Evolutionary conservation across 2,888 invertebrate genomes (phyloP).

Genomic region (Drosophila nr. perissopoda): DNA sequence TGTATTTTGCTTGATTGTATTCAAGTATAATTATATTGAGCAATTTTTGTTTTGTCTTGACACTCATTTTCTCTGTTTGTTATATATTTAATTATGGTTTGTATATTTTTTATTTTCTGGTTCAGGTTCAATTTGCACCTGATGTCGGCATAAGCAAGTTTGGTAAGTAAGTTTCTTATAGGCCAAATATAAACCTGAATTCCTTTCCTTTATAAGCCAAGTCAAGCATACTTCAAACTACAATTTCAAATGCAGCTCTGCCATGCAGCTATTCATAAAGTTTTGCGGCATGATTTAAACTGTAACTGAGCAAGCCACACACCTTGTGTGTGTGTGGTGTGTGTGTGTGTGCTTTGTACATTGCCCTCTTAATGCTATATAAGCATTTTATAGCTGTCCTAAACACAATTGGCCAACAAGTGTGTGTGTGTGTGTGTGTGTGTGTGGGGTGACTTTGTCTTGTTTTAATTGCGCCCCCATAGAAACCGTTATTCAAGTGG

Average conservation of each 20-base stretch:
- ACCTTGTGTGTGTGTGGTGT: background rate
- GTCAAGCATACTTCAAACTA: background rate
- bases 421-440: conserved; percentile 2
- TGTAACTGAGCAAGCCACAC: background rate
- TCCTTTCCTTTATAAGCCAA: background rate
- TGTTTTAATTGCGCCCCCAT: conserved; percentile 44
- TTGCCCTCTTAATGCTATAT: conserved; percentile 40
- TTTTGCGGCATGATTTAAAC: background rate
- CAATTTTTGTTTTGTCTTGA: conserved; percentile 13
- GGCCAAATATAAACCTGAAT: background rate
- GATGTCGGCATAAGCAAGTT: conserved; percentile 17
- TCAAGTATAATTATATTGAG: conserved; percentile 27
- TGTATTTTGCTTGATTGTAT: conserved; percentile 29
- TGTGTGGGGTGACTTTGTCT: conserved; percentile 10
- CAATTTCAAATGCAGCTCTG: background rate
- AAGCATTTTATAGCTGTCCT: conserved; percentile 18
- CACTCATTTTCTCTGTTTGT: conserved; percentile 5
- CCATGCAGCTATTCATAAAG: background rate
- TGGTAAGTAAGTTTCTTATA: background rate
- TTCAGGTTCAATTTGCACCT: conserved; percentile 25
- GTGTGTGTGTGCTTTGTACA: conserved; percentile 28
- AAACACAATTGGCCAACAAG: conserved; percentile 21
- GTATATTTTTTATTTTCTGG: conserved; percentile 1
- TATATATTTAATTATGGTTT: background rate
- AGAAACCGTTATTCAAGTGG: conserved; percentile 43